Base-by-base conservation (phyloP, 2,888 invertebrate species). In the Zaprionus obscuricornis region DNA sequence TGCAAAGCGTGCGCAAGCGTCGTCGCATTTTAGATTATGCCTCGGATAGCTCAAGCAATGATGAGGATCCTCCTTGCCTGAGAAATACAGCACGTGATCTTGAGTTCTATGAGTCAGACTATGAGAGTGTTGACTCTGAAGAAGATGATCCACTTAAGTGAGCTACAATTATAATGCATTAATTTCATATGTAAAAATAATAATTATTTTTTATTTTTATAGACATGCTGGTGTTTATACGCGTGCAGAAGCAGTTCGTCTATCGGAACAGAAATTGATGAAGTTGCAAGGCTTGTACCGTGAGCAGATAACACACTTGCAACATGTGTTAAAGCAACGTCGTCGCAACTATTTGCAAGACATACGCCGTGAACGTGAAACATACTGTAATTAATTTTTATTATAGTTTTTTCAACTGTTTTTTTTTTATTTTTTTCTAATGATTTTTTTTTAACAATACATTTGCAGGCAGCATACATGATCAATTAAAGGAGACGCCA, bases 161-260 rank as follows among this genome's bases (percentile, higher is more conserved):
- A 62, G 56, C 26, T 1, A 3, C 4, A 18, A 11, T 5, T 6
- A 0, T 17, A n/a, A 7, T 10, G 14, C 2, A 1, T 18, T 3
- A 1, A 16, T 0, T 6, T 1, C 4, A 4, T 10, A 17, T 26
- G 5, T 16, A 5, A 7, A 5, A 31, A 2, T n/a, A 0, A 4
- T 33, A 0, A 6, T n/a, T 14, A 24, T 42, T 7, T 4, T 22
- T 7, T 4, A 7, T 27, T 27, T 27, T 13, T 7, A 2, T 0
- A 97, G 97, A 90, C 95, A 95, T 88, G 96, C 97, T 0, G 96
- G 96, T 7, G 94, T 97, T 0, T 97, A 94, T 88, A 97, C 97
- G 0, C 95, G 95, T 0, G 96, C 98, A 84, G 97, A 98, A 89
- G 95, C 96, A 0, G 94, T 96, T 2, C 91, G 93, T 18, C 93